phyloP scores from a whole-genome alignment of 2,797 vertebrate species.

The Myotis myotis region DNA sequence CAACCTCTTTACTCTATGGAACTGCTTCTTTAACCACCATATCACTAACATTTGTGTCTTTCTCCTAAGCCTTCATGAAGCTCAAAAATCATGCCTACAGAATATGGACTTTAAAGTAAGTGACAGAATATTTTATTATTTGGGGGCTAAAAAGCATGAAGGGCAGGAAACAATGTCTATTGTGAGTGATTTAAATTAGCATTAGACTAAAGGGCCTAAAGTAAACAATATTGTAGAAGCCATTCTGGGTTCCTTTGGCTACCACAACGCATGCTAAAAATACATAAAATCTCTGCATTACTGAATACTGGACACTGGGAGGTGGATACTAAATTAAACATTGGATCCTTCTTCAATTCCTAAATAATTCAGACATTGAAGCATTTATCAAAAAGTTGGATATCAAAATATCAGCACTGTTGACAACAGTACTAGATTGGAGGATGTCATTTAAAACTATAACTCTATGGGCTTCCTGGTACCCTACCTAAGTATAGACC shows the following conservation, averaged over 20 bases:
- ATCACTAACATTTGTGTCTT: neutral
- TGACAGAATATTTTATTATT: neutral
- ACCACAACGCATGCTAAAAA: neutral
- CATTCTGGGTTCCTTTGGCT: neutral
- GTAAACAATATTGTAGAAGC: neutral
- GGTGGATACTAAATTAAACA: neutral
- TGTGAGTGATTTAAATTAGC: conserved; percentile 38
- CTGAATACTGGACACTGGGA: neutral
- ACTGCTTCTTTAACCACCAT: neutral
- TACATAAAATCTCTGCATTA: neutral
- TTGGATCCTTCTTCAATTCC: neutral
- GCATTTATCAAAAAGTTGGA: neutral
- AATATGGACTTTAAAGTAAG: neutral
- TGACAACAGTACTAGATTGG: neutral
- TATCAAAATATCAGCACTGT: neutral
- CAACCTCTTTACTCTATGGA: neutral
- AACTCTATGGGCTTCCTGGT: neutral
- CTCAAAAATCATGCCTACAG: neutral
- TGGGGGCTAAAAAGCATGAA: neutral
- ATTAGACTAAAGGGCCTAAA: neutral
- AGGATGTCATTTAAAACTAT: neutral
- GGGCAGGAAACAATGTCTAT: neutral
- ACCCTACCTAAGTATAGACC: neutral
- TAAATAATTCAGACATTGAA: neutral
- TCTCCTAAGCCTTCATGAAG: neutral